phyloP scores from a whole-genome alignment of 2,888 invertebrate species.

The Heterodera filipjevi region DNA sequence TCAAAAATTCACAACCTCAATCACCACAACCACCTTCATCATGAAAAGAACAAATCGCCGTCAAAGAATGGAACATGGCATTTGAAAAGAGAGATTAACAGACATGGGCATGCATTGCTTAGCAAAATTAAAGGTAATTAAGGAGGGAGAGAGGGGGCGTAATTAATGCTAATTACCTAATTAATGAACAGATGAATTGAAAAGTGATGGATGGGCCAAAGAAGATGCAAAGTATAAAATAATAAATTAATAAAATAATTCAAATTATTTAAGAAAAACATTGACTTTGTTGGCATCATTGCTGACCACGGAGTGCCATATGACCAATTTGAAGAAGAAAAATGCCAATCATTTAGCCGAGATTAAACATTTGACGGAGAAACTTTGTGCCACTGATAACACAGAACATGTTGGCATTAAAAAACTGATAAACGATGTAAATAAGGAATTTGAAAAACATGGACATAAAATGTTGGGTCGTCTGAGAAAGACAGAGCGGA shows the following conservation, averaged over 20 bases:
- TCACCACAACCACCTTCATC: too few relatives aligned
- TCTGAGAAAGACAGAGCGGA: not conserved
- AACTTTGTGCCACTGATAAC: not conserved
- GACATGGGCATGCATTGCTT: not conserved
- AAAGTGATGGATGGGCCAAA: not conserved
- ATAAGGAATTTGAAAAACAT: not conserved
- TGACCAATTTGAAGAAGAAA: not conserved
- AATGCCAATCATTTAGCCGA: not conserved
- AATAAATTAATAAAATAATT: not conserved
- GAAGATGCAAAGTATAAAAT: not conserved
- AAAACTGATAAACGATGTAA: not conserved
- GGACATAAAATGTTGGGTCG: not conserved
- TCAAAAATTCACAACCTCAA: not conserved
- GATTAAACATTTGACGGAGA: not conserved
- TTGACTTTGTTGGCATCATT: not conserved
- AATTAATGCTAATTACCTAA: not conserved
- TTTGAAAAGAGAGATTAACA: not conserved
- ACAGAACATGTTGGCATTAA: not conserved
- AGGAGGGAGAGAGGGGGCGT: not conserved
- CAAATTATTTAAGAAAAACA: not conserved
- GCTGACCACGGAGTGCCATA: not conserved
- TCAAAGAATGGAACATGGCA: too few relatives aligned
- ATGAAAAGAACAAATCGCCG: too few relatives aligned
- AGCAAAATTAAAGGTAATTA: not conserved
- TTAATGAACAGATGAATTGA: not conserved